Conservation (phyloP, 2,797 vertebrate genomes). For the Poecilia gillii region DNA sequence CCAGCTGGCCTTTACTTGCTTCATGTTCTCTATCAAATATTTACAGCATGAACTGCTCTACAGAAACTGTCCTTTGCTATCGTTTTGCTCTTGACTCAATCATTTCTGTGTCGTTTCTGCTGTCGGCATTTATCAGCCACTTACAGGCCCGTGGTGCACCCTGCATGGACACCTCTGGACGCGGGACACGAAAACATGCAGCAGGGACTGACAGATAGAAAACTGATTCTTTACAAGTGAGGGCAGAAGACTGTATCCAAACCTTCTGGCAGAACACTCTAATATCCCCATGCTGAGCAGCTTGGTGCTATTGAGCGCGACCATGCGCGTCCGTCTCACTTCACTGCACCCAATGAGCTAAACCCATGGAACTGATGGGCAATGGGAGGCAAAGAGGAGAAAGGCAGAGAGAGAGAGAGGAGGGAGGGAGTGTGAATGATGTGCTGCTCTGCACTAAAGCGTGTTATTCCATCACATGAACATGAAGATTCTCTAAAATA, state of each 20-base stretch:
- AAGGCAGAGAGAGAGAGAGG: slow-evolving; percentile 25
- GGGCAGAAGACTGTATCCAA: slow-evolving; percentile 74
- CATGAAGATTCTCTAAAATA: slow-evolving; percentile 51
- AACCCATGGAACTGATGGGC: slow-evolving; percentile 69
- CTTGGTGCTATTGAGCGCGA: slow-evolving; percentile 68
- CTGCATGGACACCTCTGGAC: slow-evolving; percentile 46
- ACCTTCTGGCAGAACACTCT: slow-evolving; percentile 72
- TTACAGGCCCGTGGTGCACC: slow-evolving; percentile 29
- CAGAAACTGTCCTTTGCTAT: slow-evolving; percentile 51
- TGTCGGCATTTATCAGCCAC: slow-evolving; percentile 57
- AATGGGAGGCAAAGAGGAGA: slow-evolving; percentile 54
- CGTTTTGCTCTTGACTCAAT: slow-evolving; percentile 44
- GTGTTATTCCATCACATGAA: slow-evolving; percentile 67
- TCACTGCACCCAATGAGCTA: slow-evolving; percentile 67
- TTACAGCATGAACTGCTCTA: slow-evolving; percentile 24
- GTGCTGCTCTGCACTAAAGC: slow-evolving; percentile 47
- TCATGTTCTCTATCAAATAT: slow-evolving; percentile 24
- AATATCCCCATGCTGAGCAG: slow-evolving; percentile 74
- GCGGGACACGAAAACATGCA: slow-evolving; percentile 38
- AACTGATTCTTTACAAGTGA: slow-evolving; percentile 76
- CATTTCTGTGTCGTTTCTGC: slow-evolving; percentile 33
- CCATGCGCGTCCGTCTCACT: slow-evolving; percentile 75
- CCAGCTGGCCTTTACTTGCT: slow-evolving; percentile 19
- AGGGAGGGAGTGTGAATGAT: slow-evolving; percentile 44
- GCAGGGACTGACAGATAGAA: slow-evolving; percentile 63